Percentiles rank a stretch among this genome's conserved stretches.
Evolutionary conservation across 2,113 vertebrate species (phyloP).

Genomic region (Pao palembangensis): DNA sequence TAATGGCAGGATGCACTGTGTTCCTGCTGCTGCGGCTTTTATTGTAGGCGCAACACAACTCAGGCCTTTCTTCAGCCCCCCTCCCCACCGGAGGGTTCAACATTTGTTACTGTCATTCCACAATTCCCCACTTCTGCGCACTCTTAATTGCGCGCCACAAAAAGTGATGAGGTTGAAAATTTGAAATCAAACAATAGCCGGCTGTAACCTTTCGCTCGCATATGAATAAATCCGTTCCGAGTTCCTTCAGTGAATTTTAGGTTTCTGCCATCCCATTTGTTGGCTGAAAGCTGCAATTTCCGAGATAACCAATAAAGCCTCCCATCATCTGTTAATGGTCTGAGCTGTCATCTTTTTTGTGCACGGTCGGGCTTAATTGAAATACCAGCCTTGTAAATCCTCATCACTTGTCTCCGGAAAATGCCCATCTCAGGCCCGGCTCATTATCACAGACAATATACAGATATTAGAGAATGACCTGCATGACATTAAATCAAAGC

Average conservation of each 20-base stretch:
- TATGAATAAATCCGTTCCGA: slow-evolving; percentile 31
- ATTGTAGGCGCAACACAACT: not conserved
- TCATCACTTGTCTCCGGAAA: slow-evolving; percentile 41
- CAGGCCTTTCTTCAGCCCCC: slow-evolving; percentile 1
- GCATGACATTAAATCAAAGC: slow-evolving; percentile 18
- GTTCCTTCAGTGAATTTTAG: slow-evolving; percentile 16
- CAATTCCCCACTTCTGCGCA: slow-evolving; percentile 1
- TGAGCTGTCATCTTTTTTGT: slow-evolving; percentile 47
- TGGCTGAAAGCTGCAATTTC: slow-evolving; percentile 53
- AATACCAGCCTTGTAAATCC: slow-evolving; percentile 49
- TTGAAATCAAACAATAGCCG: slow-evolving; percentile 20
- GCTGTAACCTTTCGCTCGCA: slow-evolving; percentile 11
- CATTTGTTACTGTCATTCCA: slow-evolving; percentile 6
- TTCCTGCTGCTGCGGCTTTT: not conserved
- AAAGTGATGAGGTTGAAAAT: slow-evolving; percentile 12
- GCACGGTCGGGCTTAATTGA: slow-evolving; percentile 34
- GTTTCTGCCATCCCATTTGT: slow-evolving; percentile 2
- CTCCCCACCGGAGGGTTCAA: not conserved
- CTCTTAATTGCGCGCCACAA: slow-evolving; percentile 17
- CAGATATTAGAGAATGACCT: slow-evolving; percentile 32
- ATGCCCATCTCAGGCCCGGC: slow-evolving; percentile 11
- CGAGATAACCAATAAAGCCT: slow-evolving; percentile 28
- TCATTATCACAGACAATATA: slow-evolving; percentile 45
- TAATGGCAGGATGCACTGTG: not conserved
- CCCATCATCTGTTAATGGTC: slow-evolving; percentile 45